These are phyloP conservation scores for Sitophilus oryzae DNA, from an alignment of 1,140 invertebrate species.

Conservation along the genomic window DNA sequence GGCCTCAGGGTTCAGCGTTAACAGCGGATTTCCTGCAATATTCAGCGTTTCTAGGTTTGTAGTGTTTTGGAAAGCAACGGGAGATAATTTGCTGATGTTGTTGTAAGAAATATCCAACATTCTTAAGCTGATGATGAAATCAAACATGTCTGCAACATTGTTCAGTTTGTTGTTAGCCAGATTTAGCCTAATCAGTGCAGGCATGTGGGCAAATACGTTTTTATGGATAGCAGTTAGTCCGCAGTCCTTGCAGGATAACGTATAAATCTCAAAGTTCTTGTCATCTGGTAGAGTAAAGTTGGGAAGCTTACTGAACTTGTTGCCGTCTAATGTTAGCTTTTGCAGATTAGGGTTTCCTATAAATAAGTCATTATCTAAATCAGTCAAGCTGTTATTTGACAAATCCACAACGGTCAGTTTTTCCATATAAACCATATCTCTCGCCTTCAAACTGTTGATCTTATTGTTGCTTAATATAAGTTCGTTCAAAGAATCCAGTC, in stretches of 20 bases:
- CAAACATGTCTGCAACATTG: constrained; percentile 27
- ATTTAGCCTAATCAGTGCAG: constrained; percentile 25
- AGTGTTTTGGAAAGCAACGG: constrained; percentile 56
- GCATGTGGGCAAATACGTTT: constrained; percentile 32
- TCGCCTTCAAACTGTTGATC: constrained; percentile 21
- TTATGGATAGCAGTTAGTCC: constrained; percentile 18
- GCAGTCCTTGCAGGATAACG: constrained; percentile 39
- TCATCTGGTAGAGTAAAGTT: constrained; percentile 29
- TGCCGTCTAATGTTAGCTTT: constrained; percentile 35
- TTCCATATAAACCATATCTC: constrained; percentile 29
- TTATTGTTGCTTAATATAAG: constrained; percentile 39
- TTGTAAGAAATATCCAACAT: constrained; percentile 34
- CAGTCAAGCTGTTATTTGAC: constrained; percentile 34
- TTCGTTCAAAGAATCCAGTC: constrained; percentile 28
- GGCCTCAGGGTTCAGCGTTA: constrained; percentile 56
- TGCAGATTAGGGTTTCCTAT: constrained; percentile 27
- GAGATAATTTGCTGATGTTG: constrained; percentile 41
- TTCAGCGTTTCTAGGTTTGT: constrained; percentile 57
- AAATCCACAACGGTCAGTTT: constrained; percentile 34
- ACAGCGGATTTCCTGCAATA: constrained; percentile 64
- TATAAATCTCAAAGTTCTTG: constrained; percentile 27
- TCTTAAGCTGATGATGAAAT: constrained; percentile 26
- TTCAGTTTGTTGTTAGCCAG: constrained; percentile 32
- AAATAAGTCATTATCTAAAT: constrained; percentile 34
- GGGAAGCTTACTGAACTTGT: constrained; percentile 35